These are phyloP conservation scores for Agelas oroides DNA, from an alignment of 37 sponge, comb jelly and placozoan species.

Conservation along the genomic window DNA sequence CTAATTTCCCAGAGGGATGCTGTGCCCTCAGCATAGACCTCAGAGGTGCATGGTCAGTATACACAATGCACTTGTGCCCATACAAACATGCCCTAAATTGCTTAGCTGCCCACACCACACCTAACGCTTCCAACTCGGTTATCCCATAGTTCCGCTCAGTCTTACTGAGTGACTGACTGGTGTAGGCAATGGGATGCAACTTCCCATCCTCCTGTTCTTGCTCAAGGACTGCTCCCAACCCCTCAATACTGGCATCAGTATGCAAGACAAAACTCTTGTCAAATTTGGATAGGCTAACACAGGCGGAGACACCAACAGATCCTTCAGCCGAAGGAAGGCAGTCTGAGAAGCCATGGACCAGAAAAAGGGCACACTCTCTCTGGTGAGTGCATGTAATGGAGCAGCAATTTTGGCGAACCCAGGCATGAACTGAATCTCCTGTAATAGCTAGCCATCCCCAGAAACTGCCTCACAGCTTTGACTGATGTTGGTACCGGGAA, in stretches of 20 bases:
- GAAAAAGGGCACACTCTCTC: slow-evolving; percentile 11
- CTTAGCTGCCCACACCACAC: slow-evolving; percentile 46
- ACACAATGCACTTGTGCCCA: slow-evolving; percentile 34
- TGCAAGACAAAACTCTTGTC: slow-evolving; percentile 35
- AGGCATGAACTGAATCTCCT: slow-evolving; percentile 21
- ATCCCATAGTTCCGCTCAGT: slow-evolving; percentile 58
- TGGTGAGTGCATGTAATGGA: slow-evolving; percentile 38
- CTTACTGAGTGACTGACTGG: slow-evolving; percentile 34
- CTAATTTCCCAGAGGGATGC: slow-evolving; percentile 20
- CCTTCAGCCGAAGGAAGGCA: slow-evolving; percentile 25
- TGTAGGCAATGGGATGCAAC: slow-evolving; percentile 44
- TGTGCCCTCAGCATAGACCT: slow-evolving; percentile 15
- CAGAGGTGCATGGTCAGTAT: slow-evolving; percentile 53
- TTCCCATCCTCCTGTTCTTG: slow-evolving; percentile 41
- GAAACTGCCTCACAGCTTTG: slow-evolving; percentile 15
- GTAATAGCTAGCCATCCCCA: slow-evolving; percentile 34
- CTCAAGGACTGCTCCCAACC: slow-evolving; percentile 35
- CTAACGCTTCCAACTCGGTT: slow-evolving; percentile 54
- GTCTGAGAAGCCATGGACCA: slow-evolving; percentile 32
- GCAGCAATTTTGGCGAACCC: slow-evolving; percentile 43
- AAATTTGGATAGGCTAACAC: slow-evolving; percentile 49
- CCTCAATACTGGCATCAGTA: slow-evolving; percentile 44
- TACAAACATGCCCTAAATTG: slow-evolving; percentile 57
- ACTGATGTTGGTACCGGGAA: slow-evolving; percentile 12
- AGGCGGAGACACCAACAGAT: slow-evolving; percentile 17